Evolutionary conservation across 1,140 invertebrate genomes (phyloP), one percentile per base, ranked within the genome.

Genomic region (Branchinecta lindahli): DNA sequence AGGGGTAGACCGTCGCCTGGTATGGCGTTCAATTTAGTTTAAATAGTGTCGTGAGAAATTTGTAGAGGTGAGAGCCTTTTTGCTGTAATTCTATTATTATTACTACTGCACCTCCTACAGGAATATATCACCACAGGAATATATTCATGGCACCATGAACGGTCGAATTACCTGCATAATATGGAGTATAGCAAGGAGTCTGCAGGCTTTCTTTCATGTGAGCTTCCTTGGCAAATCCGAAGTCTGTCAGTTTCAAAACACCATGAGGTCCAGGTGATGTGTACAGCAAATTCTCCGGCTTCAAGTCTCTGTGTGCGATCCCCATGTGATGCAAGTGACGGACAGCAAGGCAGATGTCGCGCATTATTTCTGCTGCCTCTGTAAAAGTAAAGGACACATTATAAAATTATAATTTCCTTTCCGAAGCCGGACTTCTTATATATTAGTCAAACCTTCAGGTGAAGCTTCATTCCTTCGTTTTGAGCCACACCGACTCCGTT

Each of bases 211-310:
- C 89, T 72, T 88, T 87, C n/a, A 84, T 83, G 71, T 87, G 81
- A 0, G 89, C 94, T 81, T 96, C 92, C 80, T 99, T 99, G n/a
- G 96, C 96, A 84, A 99, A 99, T n/a, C 96, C 96, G 82, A 98
- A 99, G 81, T 99, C 96, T 47, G 95, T 98, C 73, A 99, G 82
- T 82, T 98, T 99, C 61, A 98, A 84, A 72, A 91, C 83, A 45
- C 90, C 93, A 69, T 80, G 75, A 44, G 61, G 46, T 12, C 68
- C 83, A 77, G 78, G 77, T 73, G 84, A 86, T 0, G 88, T 89
- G 78, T 93, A 95, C 0, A 95, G 78, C 45, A 94, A 82, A 80
- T 94, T 94, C 81, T 94, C 92, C 44, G 90, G 90, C 81, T 98
- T 98, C 73, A 98, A 86, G 81, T 98, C 95, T 74, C 96, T 84